These are phyloP conservation scores for Edolisoma coerulescens DNA, from an alignment of 2,113 vertebrate genomes.

Conservation along the genomic window DNA sequence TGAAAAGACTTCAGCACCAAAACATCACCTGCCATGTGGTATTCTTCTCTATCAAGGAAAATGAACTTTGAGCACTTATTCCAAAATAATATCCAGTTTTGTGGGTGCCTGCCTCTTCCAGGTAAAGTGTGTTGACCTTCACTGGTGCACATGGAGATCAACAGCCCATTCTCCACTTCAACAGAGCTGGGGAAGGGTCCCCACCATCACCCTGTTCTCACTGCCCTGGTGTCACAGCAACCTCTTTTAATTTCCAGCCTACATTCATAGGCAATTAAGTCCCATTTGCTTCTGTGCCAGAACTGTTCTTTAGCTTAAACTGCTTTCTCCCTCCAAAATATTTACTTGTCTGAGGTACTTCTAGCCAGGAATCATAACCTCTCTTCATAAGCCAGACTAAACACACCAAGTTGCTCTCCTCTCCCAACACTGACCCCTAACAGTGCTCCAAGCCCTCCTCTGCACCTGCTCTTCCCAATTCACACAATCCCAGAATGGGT, in stretches of 20 bases:
- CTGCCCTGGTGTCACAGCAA: background rate
- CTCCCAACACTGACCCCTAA: background rate
- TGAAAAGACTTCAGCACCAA: background rate
- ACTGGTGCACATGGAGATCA: background rate
- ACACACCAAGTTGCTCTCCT: background rate
- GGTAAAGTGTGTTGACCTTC: background rate
- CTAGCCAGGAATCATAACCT: background rate
- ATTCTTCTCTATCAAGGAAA: background rate
- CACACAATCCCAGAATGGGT: background rate
- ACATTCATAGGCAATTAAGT: background rate
- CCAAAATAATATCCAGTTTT: background rate
- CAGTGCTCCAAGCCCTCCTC: background rate
- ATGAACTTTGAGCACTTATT: background rate
- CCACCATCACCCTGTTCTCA: background rate
- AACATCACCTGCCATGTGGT: background rate
- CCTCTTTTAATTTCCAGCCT: background rate
- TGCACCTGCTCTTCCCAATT: background rate
- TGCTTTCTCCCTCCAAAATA: background rate
- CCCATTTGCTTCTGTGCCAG: background rate
- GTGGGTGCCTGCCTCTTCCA: background rate
- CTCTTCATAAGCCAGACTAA: constrained; percentile 7
- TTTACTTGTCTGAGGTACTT: background rate
- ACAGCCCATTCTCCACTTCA: background rate
- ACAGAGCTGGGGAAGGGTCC: background rate
- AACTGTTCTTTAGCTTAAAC: background rate